A percentile compares a stretch with the other conserved stretches of the same genome.
Evolutionary conservation across 2,888 invertebrate genomes (phyloP).

Genomic region (Rhopalosiphum nymphaeae): DNA sequence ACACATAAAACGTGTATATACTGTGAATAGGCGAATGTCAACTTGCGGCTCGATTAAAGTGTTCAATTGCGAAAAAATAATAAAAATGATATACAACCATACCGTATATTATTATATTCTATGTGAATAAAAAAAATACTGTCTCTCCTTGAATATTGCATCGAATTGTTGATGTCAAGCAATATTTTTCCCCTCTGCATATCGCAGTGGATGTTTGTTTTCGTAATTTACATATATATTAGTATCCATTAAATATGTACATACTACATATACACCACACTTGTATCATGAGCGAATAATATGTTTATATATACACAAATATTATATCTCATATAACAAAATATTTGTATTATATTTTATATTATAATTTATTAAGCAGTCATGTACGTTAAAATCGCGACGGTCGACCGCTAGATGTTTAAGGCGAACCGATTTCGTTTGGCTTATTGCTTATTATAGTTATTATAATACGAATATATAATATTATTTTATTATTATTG

Average conservation of each 20-base stretch:
- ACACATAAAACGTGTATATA: not conserved
- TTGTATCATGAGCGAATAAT: not conserved
- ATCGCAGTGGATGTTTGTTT: not conserved
- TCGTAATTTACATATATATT: slow-evolving; percentile 4
- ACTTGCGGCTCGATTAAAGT: not conserved
- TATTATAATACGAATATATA: not conserved
- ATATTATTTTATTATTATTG: not conserved
- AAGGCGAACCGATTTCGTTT: not conserved
- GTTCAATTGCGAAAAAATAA: not conserved
- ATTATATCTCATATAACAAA: not conserved
- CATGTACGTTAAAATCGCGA: not conserved
- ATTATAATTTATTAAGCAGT: not conserved
- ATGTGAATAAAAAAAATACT: not conserved
- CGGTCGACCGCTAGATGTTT: not conserved
- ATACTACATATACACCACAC: not conserved
- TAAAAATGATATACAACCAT: not conserved
- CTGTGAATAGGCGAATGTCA: not conserved
- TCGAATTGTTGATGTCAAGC: not conserved
- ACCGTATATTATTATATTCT: not conserved
- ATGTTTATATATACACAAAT: too few species aligned
- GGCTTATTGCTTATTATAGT: not conserved
- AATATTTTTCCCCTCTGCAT: not conserved
- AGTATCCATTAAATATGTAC: not conserved
- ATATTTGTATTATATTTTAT: not conserved
- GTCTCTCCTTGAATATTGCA: not conserved